Base-by-base conservation (phyloP, 2,888 invertebrate species). In the Electrophaes corylata region DNA sequence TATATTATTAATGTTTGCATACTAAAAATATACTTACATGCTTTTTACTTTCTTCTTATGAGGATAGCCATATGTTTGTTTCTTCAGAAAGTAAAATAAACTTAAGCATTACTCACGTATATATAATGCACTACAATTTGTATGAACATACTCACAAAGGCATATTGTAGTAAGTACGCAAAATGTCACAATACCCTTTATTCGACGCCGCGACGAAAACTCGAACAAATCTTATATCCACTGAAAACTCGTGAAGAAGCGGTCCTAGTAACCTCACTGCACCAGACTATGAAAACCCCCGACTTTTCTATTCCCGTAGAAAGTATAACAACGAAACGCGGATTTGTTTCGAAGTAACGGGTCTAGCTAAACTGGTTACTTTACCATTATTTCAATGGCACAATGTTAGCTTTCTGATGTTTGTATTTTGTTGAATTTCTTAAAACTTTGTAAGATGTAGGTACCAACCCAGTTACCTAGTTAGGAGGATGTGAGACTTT, bases 201-300 rank as follows among this genome's bases (percentile, higher is more conserved):
- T 66, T 43, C 52, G 29, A 43, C 57, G 55, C 61, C 45, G 57
- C 56, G 54, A 55, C 53, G 49, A 62, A 57, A 64, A 62, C 65
- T 60, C 58, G 20, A 64, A 65, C 67, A 63, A 70, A 66, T 66
- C 67, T 69, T 61, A 70, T 60, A 66, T 29, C 60, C 54, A 47
- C 40, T 55, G 50, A 50, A 64, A 70, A 64, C 60, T 67, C 61
- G 62, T 62, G 66, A 66, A 62, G 57, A 58, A 44, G 44, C 60
- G 58, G 62, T 56, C 62, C 65, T 60, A 57, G 57, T 53, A 44
- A 46, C 62, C 47, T 37, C 52, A 29, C 39, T 31, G 33, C 16
- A 49, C 68, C 68, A 62, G 43, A 10, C 3, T 61, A 55, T 12
- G 40, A 18, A 35, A 64, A 67, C 20, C 66, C 44, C 16, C 20